Conservation (phyloP, 2,113 vertebrate genomes). For the Silurus glanis region DNA sequence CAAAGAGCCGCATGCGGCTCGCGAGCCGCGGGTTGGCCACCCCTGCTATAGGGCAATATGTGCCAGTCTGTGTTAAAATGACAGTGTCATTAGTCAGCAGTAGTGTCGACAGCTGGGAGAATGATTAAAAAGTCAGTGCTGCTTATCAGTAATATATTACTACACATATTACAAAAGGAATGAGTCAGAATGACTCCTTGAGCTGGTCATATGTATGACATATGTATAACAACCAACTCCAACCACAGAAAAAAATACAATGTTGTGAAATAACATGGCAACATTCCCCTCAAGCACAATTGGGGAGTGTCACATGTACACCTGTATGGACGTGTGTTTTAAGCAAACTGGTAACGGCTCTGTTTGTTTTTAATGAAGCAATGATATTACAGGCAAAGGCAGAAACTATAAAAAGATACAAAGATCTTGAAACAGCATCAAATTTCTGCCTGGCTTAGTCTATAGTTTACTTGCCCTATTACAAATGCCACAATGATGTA, state of each 20-base stretch:
- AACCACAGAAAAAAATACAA: background rate
- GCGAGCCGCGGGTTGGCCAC: too few relatives aligned
- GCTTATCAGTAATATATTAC: background rate
- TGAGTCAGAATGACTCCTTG: background rate
- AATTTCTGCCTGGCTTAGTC: background rate
- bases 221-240: background rate
- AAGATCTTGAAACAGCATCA: background rate
- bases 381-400: background rate
- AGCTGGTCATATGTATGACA: background rate
- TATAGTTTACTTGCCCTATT: background rate
- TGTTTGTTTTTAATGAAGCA: background rate
- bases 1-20: too few relatives aligned
- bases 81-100: conserved; percentile 28
- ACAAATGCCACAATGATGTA: background rate
- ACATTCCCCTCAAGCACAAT: background rate
- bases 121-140: conserved; percentile 40
- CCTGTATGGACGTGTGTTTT: background rate
- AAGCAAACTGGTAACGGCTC: background rate
- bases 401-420: background rate
- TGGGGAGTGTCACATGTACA: background rate
- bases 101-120: conserved; percentile 28
- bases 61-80: conserved; percentile 1
- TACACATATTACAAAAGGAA: background rate
- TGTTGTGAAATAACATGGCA: background rate
- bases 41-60: conserved; percentile 11